Conservation (phyloP, 53 echinoderm and acorn worm species). For the Astropecten irregularis region DNA sequence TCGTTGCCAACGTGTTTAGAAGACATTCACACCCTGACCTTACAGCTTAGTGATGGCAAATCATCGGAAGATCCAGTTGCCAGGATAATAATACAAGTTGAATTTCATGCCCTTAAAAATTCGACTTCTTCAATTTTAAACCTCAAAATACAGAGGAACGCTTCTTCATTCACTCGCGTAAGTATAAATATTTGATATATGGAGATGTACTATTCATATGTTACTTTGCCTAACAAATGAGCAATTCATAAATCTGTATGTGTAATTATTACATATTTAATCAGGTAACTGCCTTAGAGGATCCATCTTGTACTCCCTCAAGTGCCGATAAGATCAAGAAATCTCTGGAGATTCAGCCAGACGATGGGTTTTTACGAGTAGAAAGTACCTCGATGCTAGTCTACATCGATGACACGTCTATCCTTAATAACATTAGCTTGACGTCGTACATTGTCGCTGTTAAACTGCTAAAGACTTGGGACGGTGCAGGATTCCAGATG, state of each 20-base stretch:
- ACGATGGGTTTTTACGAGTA: background rate
- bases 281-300: background rate
- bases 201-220: background rate
- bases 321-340: background rate
- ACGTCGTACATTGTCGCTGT: background rate
- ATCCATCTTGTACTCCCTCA: background rate
- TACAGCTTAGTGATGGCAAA: background rate
- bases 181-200: background rate
- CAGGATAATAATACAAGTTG: background rate
- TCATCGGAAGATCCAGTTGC: background rate
- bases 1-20: background rate
- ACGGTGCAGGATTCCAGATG: background rate
- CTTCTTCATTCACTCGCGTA: slow-evolving; percentile 3
- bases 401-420: background rate
- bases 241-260: too few species aligned
- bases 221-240: too few species aligned
- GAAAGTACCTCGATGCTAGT: slow-evolving; percentile 4
- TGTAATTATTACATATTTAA: too few species aligned
- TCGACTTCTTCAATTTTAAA: background rate
- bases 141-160: background rate
- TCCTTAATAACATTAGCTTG: background rate
- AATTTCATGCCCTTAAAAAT: background rate
- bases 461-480: background rate
- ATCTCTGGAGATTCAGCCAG: background rate
- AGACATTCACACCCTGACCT: background rate